phyloP scores from a whole-genome alignment of 2,113 vertebrate genomes.

The Jacana jacana region DNA sequence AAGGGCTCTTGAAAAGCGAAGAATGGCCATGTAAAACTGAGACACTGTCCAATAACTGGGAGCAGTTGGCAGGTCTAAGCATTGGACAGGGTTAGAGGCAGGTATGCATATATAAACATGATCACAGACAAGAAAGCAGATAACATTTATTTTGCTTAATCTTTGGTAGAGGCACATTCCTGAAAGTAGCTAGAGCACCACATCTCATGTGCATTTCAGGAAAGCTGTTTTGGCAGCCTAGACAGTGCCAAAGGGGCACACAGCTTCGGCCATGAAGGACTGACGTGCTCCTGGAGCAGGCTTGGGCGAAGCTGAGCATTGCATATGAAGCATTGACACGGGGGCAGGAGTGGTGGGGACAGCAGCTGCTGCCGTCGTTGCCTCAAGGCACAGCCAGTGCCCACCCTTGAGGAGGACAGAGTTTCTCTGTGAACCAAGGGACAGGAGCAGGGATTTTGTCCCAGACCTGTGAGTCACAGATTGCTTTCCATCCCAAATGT shows the following conservation, averaged over 20 bases:
- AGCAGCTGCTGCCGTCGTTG: rapidly evolving
- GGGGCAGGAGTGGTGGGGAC: background rate
- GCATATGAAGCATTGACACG: rapidly evolving
- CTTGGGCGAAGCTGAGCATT: rapidly evolving
- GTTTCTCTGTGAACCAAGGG: background rate
- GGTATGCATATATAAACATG: slow-evolving; percentile 48
- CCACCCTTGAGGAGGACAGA: background rate
- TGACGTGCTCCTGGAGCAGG: background rate
- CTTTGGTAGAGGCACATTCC: slow-evolving; percentile 32
- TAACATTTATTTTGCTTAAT: slow-evolving; percentile 41
- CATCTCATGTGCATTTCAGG: background rate
- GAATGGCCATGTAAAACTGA: background rate
- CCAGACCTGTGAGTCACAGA: background rate
- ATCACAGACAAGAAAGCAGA: slow-evolving; percentile 38
- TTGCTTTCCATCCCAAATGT: background rate
- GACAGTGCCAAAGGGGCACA: background rate
- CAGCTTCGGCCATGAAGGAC: rapidly evolving
- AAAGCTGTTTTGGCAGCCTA: background rate
- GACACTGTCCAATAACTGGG: background rate
- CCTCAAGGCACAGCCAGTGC: background rate
- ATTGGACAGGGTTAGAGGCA: background rate
- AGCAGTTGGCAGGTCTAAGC: slow-evolving; percentile 1
- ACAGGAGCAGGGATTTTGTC: background rate
- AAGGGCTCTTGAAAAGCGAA: background rate
- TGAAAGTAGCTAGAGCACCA: slow-evolving; percentile 2